Conservation (phyloP, 2,888 invertebrate species). For the Uloborus plumipes region DNA sequence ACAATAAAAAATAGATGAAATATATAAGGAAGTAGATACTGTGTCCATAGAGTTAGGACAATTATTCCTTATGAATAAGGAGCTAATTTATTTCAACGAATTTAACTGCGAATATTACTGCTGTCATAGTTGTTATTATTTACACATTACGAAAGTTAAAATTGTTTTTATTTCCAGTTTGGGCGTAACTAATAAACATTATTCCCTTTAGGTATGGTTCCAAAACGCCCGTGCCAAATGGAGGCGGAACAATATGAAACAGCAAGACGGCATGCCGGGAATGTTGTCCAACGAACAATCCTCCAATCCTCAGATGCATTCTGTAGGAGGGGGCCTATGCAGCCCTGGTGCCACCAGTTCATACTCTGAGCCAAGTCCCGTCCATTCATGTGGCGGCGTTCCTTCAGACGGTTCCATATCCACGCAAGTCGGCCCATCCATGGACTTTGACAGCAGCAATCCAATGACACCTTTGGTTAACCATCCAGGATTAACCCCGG, state of each 20-base stretch:
- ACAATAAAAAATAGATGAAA: too few relatives aligned
- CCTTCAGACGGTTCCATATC: conserved; percentile 53
- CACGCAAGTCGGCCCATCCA: conserved; percentile 40
- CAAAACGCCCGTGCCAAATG: conserved; percentile 98
- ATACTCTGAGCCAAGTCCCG: conserved; percentile 60
- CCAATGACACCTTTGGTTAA: conserved; percentile 55
- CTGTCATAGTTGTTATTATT: too few relatives aligned
- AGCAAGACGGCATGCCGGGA: conserved; percentile 20
- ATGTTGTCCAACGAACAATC: conserved; percentile 49
- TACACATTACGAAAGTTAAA: too few relatives aligned
- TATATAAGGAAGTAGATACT: too few relatives aligned
- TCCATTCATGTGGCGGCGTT: conserved; percentile 42
- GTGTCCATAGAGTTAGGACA: too few relatives aligned
- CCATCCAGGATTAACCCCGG: conserved; percentile 40
- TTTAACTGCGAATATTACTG: too few relatives aligned
- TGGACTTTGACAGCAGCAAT: conserved; percentile 62
- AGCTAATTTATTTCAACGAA: too few relatives aligned
- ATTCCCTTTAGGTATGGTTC: conserved; percentile 90
- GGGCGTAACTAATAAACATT: too few relatives aligned
- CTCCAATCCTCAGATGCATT: conserved; percentile 39
- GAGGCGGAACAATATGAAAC: conserved; percentile 81
- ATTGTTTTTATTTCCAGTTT: too few relatives aligned
- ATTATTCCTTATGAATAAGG: too few relatives aligned
- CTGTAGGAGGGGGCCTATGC: conserved; percentile 24
- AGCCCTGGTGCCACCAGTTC: conserved; percentile 61